Percentiles rank a stretch among this genome's conserved stretches.
Conservation (phyloP, 1,140 invertebrate genomes). For the Carposina sasakii region DNA sequence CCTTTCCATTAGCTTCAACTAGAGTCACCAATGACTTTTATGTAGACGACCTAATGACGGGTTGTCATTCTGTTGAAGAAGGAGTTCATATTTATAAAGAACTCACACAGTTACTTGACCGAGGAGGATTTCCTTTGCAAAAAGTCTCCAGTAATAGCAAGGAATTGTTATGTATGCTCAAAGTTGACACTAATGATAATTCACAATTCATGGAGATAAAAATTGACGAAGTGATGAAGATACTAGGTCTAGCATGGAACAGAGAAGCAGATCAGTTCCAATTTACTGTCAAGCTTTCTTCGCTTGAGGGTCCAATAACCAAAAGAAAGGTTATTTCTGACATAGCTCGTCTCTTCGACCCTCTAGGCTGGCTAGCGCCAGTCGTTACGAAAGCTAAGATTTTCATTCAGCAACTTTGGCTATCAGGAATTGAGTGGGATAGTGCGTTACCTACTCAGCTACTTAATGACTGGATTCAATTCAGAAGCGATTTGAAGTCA, state of each 20-base stretch:
- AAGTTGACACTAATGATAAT: not conserved
- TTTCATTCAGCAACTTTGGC: not conserved
- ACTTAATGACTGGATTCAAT: not conserved
- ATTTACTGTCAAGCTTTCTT: slow-evolving; percentile 3
- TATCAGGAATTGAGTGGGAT: not conserved
- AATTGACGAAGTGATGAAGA: slow-evolving; percentile 10
- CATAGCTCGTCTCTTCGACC: slow-evolving; percentile 4
- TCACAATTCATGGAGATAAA: not conserved
- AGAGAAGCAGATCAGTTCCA: slow-evolving; percentile 1
- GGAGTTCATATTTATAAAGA: slow-evolving; percentile 6
- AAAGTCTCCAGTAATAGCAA: slow-evolving; percentile 22
- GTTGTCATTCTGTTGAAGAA: slow-evolving; percentile 20
- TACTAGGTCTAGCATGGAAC: slow-evolving; percentile 18
- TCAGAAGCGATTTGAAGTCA: not conserved
- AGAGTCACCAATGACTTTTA: slow-evolving; percentile 30
- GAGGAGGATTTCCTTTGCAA: slow-evolving; percentile 11
- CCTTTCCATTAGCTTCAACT: slow-evolving; percentile 11
- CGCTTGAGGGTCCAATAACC: not conserved
- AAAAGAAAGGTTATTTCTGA: slow-evolving; percentile 16
- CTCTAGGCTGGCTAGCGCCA: not conserved
- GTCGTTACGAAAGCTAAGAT: not conserved
- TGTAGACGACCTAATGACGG: slow-evolving; percentile 39
- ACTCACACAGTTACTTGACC: slow-evolving; percentile 5
- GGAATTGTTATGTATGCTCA: slow-evolving; percentile 5
- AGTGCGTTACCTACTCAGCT: not conserved